phyloP scores from a whole-genome alignment of 1,140 invertebrate species.

The Mactra quadrangularis region DNA sequence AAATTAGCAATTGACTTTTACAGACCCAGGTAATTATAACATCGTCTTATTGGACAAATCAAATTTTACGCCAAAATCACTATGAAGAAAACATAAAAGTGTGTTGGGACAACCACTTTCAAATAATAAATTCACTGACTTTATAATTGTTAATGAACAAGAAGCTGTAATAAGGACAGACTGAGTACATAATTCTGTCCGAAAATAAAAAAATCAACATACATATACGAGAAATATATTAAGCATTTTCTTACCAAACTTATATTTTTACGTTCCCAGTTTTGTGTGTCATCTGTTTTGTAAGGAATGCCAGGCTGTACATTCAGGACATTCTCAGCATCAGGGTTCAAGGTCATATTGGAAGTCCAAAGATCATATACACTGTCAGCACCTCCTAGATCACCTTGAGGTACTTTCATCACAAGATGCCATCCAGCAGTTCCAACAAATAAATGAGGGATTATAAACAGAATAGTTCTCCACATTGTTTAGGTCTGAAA shows the following conservation, averaged over 20 bases:
- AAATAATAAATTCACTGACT: too few relatives aligned
- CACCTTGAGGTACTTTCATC: constrained; percentile 44
- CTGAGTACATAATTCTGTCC: too few relatives aligned
- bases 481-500: background rate
- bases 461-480: background rate
- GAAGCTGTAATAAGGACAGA: too few relatives aligned
- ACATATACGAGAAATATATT: too few relatives aligned
- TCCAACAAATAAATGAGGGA: background rate
- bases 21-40: too few relatives aligned
- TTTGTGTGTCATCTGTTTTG: constrained; percentile 32
- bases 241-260: constrained; percentile 56
- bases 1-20: too few relatives aligned
- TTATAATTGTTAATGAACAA: too few relatives aligned
- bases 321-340: constrained; percentile 31
- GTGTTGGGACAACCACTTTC: too few relatives aligned
- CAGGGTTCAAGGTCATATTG: constrained; percentile 48
- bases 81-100: too few relatives aligned
- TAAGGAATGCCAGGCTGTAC: constrained; percentile 44
- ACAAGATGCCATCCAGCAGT: constrained; percentile 39
- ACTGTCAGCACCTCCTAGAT: constrained; percentile 19
- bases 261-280: constrained; percentile 43
- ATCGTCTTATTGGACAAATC: too few relatives aligned
- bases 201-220: too few relatives aligned
- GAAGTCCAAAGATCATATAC: constrained; percentile 57
- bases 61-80: too few relatives aligned